phyloP scores from a whole-genome alignment of 2,797 vertebrate genomes.

The Gallirallus australis region DNA sequence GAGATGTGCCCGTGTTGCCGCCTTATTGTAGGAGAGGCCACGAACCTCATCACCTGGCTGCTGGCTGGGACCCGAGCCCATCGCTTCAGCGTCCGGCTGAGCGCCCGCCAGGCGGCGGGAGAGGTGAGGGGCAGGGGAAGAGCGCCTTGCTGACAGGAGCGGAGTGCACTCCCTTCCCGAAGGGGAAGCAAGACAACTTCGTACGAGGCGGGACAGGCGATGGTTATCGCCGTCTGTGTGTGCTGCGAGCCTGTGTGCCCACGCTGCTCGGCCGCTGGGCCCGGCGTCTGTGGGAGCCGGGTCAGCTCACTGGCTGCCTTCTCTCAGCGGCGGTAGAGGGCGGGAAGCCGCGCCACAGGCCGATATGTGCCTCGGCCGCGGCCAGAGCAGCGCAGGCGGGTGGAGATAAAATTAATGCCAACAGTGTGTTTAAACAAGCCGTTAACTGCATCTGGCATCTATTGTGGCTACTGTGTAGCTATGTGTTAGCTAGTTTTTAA shows the following conservation, averaged over 20 bases:
- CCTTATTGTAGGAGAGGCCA: neutral
- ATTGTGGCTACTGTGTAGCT: fast-evolving
- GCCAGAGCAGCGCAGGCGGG: neutral
- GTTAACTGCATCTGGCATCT: fast-evolving
- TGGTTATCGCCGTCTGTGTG: neutral
- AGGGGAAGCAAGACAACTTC: too few relatives aligned
- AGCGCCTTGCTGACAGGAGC: neutral
- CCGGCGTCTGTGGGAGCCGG: too few relatives aligned
- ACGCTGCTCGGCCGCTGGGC: neutral
- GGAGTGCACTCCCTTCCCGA: too few relatives aligned
- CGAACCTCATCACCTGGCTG: fast-evolving
- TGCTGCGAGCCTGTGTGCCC: fast-evolving
- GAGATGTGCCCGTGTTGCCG: fast-evolving
- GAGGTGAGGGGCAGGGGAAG: neutral
- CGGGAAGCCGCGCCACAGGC: neutral
- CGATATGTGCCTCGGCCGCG: neutral
- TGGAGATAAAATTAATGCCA: fast-evolving
- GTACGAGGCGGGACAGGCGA: neutral
- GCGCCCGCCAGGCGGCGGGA: neutral
- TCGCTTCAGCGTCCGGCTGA: neutral
- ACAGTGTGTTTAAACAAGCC: neutral
- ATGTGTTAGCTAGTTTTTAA: fast-evolving
- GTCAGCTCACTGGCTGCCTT: neutral
- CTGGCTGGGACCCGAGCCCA: neutral
- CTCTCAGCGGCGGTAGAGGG: neutral